These are phyloP conservation scores for Haliclona indistincta DNA, from an alignment of 37 sponge, comb jelly and placozoan genomes.

Conservation along the genomic window DNA sequence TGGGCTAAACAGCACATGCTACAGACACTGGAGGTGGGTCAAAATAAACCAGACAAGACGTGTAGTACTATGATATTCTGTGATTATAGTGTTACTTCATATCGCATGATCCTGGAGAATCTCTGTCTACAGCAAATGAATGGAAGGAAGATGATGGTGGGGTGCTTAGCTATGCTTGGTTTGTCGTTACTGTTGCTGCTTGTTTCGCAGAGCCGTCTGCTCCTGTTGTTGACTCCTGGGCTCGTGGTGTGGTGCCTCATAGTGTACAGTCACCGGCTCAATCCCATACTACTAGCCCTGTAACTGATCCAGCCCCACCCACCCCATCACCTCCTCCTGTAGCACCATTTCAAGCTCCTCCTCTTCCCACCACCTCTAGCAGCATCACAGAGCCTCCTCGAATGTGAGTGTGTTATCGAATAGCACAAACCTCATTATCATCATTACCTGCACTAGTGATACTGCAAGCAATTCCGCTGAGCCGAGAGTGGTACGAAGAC, in stretches of 20 bases:
- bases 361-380: not conserved
- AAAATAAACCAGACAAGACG: no score
- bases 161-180: no score
- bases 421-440: no score
- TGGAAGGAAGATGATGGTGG: no score
- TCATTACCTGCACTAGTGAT: not conserved
- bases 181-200: no score
- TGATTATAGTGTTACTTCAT: not conserved
- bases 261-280: no score
- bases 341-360: not conserved
- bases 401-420: no score
- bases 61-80: no score
- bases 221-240: conserved; percentile 74
- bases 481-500: not conserved
- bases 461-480: not conserved
- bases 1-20: conserved; percentile 51
- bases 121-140: not conserved
- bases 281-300: not conserved
- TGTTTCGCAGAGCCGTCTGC: conserved; percentile 49
- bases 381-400: not conserved
- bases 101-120: conserved; percentile 7
- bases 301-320: no score
- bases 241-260: conserved; percentile 59
- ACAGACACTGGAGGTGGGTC: conserved; percentile 50
- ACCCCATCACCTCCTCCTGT: not conserved